phyloP scores from a whole-genome alignment of 2,888 invertebrate species.

The Alitta virens region DNA sequence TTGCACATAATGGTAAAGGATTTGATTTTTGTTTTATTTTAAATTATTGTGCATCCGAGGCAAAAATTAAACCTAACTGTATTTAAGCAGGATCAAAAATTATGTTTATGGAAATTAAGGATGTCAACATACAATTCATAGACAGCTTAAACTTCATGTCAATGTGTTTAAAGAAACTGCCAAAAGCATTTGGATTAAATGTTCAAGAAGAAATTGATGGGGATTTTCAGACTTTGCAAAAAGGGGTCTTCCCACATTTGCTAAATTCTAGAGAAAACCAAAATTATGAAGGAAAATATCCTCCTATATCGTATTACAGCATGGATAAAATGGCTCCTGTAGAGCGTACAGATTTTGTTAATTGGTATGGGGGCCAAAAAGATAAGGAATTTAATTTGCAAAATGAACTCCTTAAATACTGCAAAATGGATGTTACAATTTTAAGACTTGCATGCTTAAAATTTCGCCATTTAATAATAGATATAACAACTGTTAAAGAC shows the following conservation, averaged over 20 bases:
- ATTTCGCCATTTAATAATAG: neutral
- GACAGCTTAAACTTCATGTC: neutral
- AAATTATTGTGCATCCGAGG: neutral
- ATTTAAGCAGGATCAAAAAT: neutral
- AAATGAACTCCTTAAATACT: neutral
- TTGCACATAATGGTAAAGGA: neutral
- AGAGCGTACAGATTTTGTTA: neutral
- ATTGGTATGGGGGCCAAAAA: neutral
- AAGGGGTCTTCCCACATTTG: neutral
- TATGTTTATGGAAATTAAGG: neutral
- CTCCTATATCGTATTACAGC: neutral
- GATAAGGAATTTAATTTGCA: neutral
- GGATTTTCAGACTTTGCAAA: neutral
- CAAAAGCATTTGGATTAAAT: neutral
- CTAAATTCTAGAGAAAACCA: neutral
- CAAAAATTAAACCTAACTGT: neutral
- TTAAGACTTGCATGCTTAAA: neutral
- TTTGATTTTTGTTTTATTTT: neutral
- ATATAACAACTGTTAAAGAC: neutral
- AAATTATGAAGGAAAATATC: neutral
- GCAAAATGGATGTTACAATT: neutral
- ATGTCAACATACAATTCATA: neutral
- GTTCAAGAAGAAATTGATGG: neutral
- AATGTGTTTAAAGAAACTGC: neutral
- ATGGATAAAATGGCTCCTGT: neutral